Conservation (phyloP, 2,888 invertebrate genomes). For the Branchipolynoe longqiensis region DNA sequence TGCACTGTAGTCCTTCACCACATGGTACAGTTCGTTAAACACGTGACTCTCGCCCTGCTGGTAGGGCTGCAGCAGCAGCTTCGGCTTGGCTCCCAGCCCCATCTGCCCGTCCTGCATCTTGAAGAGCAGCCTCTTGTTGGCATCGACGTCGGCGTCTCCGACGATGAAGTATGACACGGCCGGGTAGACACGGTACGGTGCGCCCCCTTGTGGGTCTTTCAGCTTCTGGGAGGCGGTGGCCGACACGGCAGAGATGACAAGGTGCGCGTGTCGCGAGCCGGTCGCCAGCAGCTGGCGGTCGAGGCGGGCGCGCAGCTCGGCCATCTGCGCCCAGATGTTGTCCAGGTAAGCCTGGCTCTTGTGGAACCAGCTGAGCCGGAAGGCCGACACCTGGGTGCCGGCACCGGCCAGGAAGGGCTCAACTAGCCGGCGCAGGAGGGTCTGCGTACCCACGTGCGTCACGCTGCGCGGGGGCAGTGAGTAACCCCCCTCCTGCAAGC, state of each 20-base stretch:
- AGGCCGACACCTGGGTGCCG: neutral
- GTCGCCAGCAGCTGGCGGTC: neutral
- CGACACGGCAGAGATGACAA: slow-evolving; percentile 8
- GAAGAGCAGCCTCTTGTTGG: neutral
- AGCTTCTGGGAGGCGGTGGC: slow-evolving; percentile 18
- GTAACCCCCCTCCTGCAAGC: no score
- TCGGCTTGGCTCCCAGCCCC: neutral
- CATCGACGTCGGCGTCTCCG: neutral
- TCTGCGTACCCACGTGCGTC: neutral
- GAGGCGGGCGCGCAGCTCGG: neutral
- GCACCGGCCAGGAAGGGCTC: neutral
- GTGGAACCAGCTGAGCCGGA: slow-evolving; percentile 43
- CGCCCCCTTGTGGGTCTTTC: slow-evolving; percentile 3
- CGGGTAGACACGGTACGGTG: slow-evolving; percentile 1
- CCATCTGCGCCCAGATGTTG: neutral
- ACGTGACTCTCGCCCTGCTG: slow-evolving; percentile 13
- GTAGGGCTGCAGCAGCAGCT: slow-evolving; percentile 41
- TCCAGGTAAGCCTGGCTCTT: slow-evolving; percentile 16
- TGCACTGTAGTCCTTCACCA: slow-evolving; percentile 25
- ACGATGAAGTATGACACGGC: slow-evolving; percentile 6
- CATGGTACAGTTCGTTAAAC: slow-evolving; percentile 9
- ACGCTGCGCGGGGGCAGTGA: slow-evolving; percentile 6
- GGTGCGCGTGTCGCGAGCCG: neutral
- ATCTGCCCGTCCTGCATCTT: neutral
- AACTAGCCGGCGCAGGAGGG: neutral